Conservation (phyloP, 2,797 vertebrate species). For the Hemitrygon akajei region DNA sequence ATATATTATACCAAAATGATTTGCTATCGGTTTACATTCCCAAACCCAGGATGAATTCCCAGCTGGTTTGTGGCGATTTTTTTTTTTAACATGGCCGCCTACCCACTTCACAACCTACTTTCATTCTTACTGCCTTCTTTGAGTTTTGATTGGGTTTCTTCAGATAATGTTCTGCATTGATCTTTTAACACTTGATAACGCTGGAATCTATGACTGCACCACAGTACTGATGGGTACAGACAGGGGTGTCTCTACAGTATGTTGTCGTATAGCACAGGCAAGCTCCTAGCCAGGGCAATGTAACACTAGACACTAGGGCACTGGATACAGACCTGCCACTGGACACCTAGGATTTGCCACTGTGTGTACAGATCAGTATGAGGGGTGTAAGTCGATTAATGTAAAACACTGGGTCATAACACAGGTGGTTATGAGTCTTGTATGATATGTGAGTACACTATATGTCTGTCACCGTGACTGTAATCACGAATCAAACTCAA, state of each 20-base stretch:
- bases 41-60: too few relatives aligned
- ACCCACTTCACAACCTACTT: not conserved
- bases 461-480: not conserved
- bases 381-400: too few relatives aligned
- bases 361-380: too few relatives aligned
- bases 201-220: not conserved
- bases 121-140: not conserved
- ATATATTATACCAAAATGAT: not conserved
- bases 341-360: too few relatives aligned
- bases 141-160: not conserved
- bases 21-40: not conserved
- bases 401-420: too few relatives aligned
- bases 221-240: not conserved
- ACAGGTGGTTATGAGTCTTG: too few relatives aligned
- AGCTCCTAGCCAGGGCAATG: too few relatives aligned
- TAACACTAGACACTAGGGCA: not conserved
- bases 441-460: too few relatives aligned
- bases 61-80: not conserved
- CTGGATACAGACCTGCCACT: too few relatives aligned
- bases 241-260: not conserved
- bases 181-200: not conserved
- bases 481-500: too few relatives aligned
- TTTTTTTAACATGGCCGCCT: not conserved
- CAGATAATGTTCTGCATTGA: not conserved
- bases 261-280: not conserved